Base-by-base conservation (phyloP, 2,113 vertebrate species). In the Laterallus jamaicensis region DNA sequence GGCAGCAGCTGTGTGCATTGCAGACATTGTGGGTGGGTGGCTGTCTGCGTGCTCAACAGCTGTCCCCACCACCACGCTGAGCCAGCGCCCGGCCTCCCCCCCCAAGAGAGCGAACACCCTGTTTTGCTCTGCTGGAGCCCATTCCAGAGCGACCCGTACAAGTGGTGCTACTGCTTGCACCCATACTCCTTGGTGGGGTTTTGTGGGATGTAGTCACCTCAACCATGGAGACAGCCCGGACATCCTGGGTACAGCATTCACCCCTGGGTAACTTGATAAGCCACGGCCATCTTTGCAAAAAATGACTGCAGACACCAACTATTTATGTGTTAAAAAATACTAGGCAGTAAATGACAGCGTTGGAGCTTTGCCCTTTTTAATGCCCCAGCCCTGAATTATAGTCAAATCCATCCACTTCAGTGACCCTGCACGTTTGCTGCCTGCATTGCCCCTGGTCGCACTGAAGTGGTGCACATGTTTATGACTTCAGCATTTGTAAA, bases 1-100 rank as follows among this genome's bases (percentile, higher is more conserved):
- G 96, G 96, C 91, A 69, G 96, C 96, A 98, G 97, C 97, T 98
- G 97, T 89, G 92, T n/a, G 88, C 88, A 96, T 95, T 96, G 94
- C 95, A 97, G 97, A 97, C 90, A 60, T 88, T 92, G 96, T 96
- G 97, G 96, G 93, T 96, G 77, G 97, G 86, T 93, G 92, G 75
- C 92, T 96, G 93, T 86, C 97, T 96, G 92, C 15, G 5, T 13
- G 67, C 87, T 88, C 90, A 59, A 73, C 96, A 97, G 96, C 96
- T 97, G 96, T 96, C 92, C 95, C 90, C 19, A 14, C 83, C 32
- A 6, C 56, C 75, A 18, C 28, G 17, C 82, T 50, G 35, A 62
- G 52, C 93, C 91, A 82, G 95, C 39, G 15, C 95, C 75, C 71
- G 11, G 68, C 76, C 80, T 56, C 67, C 68, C 78, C 69, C 67